Evolutionary conservation across 1,140 invertebrate genomes (phyloP).

Genomic region (Trichonephila clavata): DNA sequence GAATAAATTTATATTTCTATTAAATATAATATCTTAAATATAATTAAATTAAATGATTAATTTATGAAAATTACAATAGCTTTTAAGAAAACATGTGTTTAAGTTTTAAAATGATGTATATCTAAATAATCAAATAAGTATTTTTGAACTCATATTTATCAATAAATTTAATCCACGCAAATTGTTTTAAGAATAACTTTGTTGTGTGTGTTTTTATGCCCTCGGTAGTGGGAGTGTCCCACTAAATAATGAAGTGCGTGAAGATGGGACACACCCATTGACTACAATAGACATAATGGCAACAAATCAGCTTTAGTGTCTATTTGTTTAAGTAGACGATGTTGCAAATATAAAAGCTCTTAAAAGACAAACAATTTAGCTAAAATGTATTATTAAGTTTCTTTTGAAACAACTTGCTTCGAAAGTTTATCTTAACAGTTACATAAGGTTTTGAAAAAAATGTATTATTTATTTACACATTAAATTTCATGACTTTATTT

Average conservation of each 20-base stretch:
- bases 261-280: conserved; percentile 13
- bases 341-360: neutral
- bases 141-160: no score
- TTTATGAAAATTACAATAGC: no score
- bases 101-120: no score
- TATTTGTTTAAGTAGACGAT: conserved; percentile 8
- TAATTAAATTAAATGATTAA: no score
- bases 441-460: no score
- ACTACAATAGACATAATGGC: neutral
- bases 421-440: no score
- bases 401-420: neutral
- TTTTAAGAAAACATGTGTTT: no score
- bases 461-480: no score
- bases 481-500: no score
- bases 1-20: no score
- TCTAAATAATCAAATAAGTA: no score
- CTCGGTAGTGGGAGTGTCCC: neutral
- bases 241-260: neutral
- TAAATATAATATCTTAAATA: no score
- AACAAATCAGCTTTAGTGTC: neutral
- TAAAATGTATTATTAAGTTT: neutral
- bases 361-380: neutral
- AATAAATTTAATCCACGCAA: neutral
- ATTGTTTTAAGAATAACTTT: neutral
- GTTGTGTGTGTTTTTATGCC: neutral